A percentile compares a stretch with the other conserved stretches of the same genome.
Conservation (phyloP, 2,888 invertebrate genomes). For the Thymelicus lineola region DNA sequence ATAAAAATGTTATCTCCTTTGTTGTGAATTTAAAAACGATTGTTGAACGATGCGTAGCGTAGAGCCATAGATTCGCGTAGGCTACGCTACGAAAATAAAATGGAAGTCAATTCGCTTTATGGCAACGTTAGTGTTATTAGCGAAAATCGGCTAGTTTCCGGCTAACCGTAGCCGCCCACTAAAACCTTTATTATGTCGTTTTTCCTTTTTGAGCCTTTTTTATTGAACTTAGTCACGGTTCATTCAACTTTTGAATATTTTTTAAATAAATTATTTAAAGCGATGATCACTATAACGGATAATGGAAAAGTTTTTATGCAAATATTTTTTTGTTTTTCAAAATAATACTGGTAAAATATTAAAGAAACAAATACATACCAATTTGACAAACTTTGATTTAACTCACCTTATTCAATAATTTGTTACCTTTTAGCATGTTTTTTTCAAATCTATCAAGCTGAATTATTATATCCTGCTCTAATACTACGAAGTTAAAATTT, state of each 20-base stretch:
- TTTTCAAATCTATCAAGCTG: no score
- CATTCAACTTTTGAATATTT: conserved; percentile 49
- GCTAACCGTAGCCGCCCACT: conserved; percentile 58
- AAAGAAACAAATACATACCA: no score
- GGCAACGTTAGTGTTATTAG: conserved; percentile 61
- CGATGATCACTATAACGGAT: conserved; percentile 5
- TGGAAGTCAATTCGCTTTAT: conserved; percentile 47
- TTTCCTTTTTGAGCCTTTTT: conserved; percentile 57
- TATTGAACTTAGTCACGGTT: conserved; percentile 55
- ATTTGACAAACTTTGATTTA: no score
- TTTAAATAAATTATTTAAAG: conserved; percentile 41
- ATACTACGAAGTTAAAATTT: no score
- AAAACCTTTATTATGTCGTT: conserved; percentile 46
- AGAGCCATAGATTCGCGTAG: conserved; percentile 31
- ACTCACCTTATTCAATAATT: no score
- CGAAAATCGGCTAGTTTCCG: conserved; percentile 65
- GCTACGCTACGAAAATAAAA: conserved; percentile 41
- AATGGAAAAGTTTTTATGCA: no score
- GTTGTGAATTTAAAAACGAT: no score
- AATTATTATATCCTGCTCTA: no score
- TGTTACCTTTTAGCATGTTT: no score
- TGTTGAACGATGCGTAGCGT: neutral
- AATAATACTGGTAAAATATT: no score
- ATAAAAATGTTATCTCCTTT: no score
- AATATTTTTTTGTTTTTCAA: no score